Percentiles rank a stretch among this genome's conserved stretches.
Conservation (phyloP, 2,888 invertebrate species). For the Diarsia rubi region DNA sequence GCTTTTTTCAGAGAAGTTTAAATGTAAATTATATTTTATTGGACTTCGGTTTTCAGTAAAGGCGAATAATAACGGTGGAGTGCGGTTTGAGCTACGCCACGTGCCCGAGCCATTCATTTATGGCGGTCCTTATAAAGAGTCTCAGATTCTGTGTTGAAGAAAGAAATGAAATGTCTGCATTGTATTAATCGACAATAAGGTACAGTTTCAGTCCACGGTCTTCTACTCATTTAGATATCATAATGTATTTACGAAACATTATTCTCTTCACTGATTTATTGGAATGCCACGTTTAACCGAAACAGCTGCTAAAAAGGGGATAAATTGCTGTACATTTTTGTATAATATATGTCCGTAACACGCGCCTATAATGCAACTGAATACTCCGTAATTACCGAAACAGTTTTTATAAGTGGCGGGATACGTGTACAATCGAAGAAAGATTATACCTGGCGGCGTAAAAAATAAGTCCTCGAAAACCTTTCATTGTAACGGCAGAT, state of each 20-base stretch:
- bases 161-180: constrained; percentile 14
- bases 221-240: background rate
- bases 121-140: constrained; percentile 30
- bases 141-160: constrained; percentile 20
- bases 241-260: background rate
- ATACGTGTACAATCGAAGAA: constrained; percentile 48
- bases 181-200: background rate
- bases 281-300: background rate
- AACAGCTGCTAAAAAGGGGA: constrained; percentile 25
- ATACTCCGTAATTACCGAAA: constrained; percentile 44
- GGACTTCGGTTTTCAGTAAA: constrained; percentile 62
- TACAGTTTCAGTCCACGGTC: background rate
- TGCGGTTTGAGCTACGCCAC: constrained; percentile 42
- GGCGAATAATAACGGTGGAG: constrained; percentile 49
- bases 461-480: constrained; percentile 49
- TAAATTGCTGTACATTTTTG: background rate
- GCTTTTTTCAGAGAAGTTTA: constrained; percentile 65
- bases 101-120: constrained; percentile 46
- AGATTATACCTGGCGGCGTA: constrained; percentile 48
- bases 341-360: constrained; percentile 22
- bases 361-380: constrained; percentile 34
- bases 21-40: constrained; percentile 67
- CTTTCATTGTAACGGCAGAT: constrained; percentile 71
- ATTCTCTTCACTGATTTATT: background rate
- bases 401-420: constrained; percentile 39